Evolutionary conservation across 2,113 vertebrate genomes (phyloP), one percentile per base, ranked within the genome.

Genomic region (Heterocephalus glaber): DNA sequence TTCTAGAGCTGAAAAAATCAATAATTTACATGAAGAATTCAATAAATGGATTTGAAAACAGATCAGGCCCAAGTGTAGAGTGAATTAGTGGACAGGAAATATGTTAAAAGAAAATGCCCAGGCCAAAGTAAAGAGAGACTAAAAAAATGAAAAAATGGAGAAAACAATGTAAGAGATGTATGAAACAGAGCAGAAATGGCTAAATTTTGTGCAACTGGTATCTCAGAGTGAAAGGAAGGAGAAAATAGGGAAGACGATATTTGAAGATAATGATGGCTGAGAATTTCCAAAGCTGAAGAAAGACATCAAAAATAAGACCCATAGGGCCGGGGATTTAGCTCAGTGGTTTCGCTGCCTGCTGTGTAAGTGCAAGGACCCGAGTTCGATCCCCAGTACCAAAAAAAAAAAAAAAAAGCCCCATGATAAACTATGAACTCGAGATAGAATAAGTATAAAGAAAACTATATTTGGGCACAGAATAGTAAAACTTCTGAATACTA

Each of bases 221-320:
- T 60, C 33, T 87, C 66, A 61, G 41, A 90, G 41, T 76, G 61
- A 90, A 93, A 96, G 9, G 49, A 77, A 91, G 81, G 35, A 76
- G 60, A 92, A 92, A 96, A 54, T n/a, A 74, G 44, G n/a, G 24
- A 26, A 30, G 26, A 49, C 26, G 86, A 38, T 24, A 58, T 52
- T 81, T 80, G 17, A 90, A 86, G 63, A 76, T n/a, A 49, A 76
- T 38, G 26, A 79, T 68, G 30, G 52, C 28, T 86, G 70, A 83
- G 54, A 56, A 77, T 89, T 95, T 93, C 82, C 38, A 82, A 96
- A 96, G 10, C n/a, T 61, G 66, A 95, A 72, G 56, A 80, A 89
- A 95, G 49, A 84, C 26, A 68, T 65, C 24, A 80, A 74, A 44
- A 56, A 20, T 38, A 41, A 52, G 90, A 49, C 47, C 47, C 9